These are phyloP conservation scores for Acrocephalus kingi DNA, from an alignment of 2,113 vertebrate genomes.

Conservation along the genomic window DNA sequence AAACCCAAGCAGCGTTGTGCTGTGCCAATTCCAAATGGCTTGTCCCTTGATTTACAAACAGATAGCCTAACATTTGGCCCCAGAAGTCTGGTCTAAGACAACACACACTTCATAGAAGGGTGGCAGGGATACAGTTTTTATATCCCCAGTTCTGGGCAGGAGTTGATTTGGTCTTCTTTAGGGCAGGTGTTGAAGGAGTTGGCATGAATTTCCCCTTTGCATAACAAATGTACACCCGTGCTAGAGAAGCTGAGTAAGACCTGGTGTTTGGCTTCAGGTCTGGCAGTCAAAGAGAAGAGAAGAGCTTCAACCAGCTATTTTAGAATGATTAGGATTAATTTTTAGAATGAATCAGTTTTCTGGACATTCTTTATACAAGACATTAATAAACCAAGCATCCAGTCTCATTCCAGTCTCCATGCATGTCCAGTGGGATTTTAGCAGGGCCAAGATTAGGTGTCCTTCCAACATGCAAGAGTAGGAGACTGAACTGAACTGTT, in stretches of 20 bases:
- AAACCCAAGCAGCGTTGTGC: not conserved
- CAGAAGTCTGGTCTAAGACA: not conserved
- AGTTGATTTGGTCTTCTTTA: not conserved
- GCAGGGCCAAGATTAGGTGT: not conserved
- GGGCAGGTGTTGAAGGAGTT: not conserved
- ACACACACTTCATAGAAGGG: not conserved
- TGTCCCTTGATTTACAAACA: not conserved
- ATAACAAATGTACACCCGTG: not conserved
- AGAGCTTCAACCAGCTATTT: not conserved
- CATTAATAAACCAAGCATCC: not conserved
- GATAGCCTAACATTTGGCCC: not conserved
- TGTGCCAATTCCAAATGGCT: not conserved
- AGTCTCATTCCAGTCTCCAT: not conserved
- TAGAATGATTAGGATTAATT: not conserved
- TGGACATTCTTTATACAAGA: not conserved
- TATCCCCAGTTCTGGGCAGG: not conserved
- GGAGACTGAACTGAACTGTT: not conserved
- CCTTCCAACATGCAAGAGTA: not conserved
- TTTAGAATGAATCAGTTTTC: not conserved
- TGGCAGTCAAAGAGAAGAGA: not conserved
- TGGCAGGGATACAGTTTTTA: not conserved
- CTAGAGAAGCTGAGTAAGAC: not conserved
- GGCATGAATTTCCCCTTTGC: not conserved
- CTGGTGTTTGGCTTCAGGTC: not conserved
- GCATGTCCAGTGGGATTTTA: not conserved